Percentiles rank a stretch among this genome's conserved stretches.
Evolutionary conservation across 2,113 vertebrate species (phyloP).

Genomic region (Solea senegalensis): DNA sequence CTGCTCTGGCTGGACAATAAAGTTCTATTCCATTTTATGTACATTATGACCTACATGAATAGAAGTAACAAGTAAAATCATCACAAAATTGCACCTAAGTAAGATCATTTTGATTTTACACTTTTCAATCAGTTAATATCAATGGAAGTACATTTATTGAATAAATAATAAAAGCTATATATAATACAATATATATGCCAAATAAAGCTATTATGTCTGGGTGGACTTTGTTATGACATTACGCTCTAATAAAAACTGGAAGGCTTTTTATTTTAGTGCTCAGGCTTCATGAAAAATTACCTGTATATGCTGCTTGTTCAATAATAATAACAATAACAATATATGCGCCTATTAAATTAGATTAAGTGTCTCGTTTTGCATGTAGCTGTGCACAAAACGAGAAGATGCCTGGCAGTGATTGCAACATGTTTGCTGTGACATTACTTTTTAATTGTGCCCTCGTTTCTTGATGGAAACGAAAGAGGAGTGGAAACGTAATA

Average conservation of each 20-base stretch:
- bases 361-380: not conserved
- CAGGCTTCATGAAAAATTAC: not conserved
- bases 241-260: not conserved
- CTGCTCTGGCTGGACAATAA: too few species aligned
- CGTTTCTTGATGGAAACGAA: not conserved
- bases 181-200: not conserved
- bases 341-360: not conserved
- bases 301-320: not conserved
- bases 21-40: too few species aligned
- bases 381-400: not conserved
- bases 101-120: not conserved
- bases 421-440: not conserved
- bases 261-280: conserved; percentile 9
- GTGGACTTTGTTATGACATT: not conserved
- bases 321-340: not conserved
- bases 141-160: not conserved
- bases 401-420: not conserved
- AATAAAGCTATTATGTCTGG: not conserved
- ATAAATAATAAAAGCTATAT: not conserved
- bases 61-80: not conserved
- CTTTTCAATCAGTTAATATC: not conserved
- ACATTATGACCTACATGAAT: too few species aligned
- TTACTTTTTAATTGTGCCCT: not conserved
- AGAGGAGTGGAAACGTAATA: not conserved
- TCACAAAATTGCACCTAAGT: not conserved